Percentiles rank a stretch among this genome's conserved stretches.
Evolutionary conservation across 2,113 vertebrate genomes (phyloP).

Genomic region (Apodemus sylvaticus): DNA sequence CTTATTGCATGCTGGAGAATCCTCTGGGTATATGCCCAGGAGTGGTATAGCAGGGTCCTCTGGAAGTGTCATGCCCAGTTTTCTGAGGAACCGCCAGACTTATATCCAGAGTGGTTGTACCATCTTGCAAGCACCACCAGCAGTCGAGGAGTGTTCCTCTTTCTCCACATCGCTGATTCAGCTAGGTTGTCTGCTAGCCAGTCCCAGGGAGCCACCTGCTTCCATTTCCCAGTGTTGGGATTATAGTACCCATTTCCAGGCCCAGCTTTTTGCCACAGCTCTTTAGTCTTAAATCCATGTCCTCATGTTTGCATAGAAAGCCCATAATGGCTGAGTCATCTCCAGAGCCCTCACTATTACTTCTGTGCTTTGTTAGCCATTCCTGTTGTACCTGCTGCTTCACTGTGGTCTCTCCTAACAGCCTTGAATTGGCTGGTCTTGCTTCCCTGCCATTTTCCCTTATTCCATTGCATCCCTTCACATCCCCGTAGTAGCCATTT

Average conservation of each 20-base stretch:
- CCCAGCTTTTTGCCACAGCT: not conserved
- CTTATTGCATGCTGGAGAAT: too few species aligned
- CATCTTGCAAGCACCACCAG: too few species aligned
- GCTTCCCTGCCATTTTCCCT: not conserved
- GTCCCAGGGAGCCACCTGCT: not conserved
- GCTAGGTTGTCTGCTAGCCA: not conserved
- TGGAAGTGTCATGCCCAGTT: too few species aligned
- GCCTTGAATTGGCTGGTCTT: not conserved
- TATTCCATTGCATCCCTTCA: accelerated
- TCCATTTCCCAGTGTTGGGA: not conserved
- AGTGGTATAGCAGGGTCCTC: too few species aligned
- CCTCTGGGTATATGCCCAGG: too few species aligned
- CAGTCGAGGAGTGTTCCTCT: too few species aligned
- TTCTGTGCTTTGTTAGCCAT: not conserved
- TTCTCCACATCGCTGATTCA: not conserved
- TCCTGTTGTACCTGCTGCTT: not conserved
- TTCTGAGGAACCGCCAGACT: too few species aligned
- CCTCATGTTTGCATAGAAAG: not conserved
- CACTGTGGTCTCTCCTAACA: not conserved
- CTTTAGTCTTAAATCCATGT: not conserved
- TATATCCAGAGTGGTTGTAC: too few species aligned
- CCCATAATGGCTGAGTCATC: not conserved
- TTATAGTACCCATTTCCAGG: not conserved
- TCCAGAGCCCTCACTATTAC: not conserved
- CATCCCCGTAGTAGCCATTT: too few species aligned